Evolutionary conservation across 2,888 invertebrate genomes (phyloP).

Genomic region (Cheilosia vernalis): DNA sequence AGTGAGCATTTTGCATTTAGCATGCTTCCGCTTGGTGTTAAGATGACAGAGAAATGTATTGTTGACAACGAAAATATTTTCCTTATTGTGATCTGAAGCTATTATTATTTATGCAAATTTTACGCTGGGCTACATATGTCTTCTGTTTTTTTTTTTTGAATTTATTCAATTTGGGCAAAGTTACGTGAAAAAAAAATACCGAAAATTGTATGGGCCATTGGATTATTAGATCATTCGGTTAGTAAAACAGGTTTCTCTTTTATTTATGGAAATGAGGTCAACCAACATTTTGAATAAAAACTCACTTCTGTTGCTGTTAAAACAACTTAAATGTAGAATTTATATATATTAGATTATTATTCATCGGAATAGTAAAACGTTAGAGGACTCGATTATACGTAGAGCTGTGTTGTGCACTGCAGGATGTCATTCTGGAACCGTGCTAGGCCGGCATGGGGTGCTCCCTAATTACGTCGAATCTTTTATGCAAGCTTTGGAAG

Average conservation of each 20-base stretch:
- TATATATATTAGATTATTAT: not conserved
- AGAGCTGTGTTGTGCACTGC: not conserved
- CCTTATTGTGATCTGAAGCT: not conserved
- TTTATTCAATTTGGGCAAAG: not conserved
- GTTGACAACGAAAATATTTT: not conserved
- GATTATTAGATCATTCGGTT: constrained; percentile 28
- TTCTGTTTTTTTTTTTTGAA: not conserved
- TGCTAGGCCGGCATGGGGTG: no score
- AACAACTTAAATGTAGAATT: not conserved
- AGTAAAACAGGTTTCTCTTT: constrained; percentile 19
- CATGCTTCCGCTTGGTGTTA: not conserved
- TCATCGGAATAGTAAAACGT: not conserved
- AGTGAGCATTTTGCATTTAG: not conserved
- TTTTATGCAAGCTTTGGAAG: no score
- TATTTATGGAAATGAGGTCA: constrained; percentile 34
- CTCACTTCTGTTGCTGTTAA: not conserved
- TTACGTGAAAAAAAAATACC: constrained; percentile 2
- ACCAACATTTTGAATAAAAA: not conserved
- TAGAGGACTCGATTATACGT: not conserved
- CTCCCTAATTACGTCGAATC: no score
- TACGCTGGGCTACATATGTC: not conserved
- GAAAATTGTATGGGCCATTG: not conserved
- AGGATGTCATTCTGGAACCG: not conserved
- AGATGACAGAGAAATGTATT: not conserved
- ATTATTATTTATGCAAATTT: constrained; percentile 4